Conservation (phyloP, 2,113 vertebrate genomes). For the Cephalopholis sonnerati region DNA sequence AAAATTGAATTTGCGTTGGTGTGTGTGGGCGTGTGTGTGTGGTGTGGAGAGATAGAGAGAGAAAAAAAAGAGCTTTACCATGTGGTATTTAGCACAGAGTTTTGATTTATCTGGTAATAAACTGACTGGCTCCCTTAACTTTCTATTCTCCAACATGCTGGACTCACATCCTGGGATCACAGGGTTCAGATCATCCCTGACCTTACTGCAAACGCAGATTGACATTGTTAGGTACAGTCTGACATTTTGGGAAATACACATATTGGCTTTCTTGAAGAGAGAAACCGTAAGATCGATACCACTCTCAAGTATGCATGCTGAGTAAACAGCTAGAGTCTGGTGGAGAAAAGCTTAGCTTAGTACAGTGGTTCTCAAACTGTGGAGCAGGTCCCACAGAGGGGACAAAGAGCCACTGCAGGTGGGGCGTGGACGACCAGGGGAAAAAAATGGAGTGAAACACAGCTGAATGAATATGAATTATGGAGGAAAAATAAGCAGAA, state of each 20-base stretch:
- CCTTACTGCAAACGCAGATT: neutral
- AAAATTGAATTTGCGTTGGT: slow-evolving; percentile 31
- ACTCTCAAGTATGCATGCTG: neutral
- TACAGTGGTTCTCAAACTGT: too few species aligned
- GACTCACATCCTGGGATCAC: neutral
- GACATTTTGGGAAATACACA: neutral
- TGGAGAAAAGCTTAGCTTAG: neutral
- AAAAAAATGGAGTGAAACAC: too few species aligned
- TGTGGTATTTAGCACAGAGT: slow-evolving; percentile 25
- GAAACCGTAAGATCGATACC: neutral
- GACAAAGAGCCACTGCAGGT: too few species aligned
- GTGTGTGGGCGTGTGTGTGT: slow-evolving; percentile 8
- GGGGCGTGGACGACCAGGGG: too few species aligned
- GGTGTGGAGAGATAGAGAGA: slow-evolving; percentile 14
- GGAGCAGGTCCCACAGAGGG: too few species aligned
- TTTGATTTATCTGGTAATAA: slow-evolving; percentile 20
- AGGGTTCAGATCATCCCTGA: neutral
- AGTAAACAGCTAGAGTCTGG: neutral
- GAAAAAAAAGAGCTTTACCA: slow-evolving; percentile 4
- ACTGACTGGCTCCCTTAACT: slow-evolving; percentile 15
- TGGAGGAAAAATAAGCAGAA: too few species aligned
- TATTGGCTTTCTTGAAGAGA: neutral
- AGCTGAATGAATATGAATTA: too few species aligned
- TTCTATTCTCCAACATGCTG: neutral
- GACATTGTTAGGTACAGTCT: neutral